Evolutionary conservation across 2,888 invertebrate species (phyloP).

Genomic region (Agrypnus murinus): DNA sequence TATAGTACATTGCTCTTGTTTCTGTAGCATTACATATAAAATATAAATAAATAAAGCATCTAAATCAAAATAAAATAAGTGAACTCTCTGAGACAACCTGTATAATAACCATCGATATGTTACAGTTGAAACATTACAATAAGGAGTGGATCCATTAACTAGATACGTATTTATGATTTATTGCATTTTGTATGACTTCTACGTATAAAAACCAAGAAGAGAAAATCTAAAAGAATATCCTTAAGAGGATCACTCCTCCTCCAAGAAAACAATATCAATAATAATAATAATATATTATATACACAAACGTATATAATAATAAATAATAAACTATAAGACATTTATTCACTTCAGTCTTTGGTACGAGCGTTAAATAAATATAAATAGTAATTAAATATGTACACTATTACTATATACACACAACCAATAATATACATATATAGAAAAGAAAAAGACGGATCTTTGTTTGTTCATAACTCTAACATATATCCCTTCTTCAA

Average conservation of each 20-base stretch:
- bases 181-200: slow-evolving; percentile 9
- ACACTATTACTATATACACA: slow-evolving; percentile 54
- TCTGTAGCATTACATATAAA: not conserved
- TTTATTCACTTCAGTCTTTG: slow-evolving; percentile 59
- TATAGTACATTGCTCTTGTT: not conserved
- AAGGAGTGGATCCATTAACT: too few species aligned
- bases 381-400: slow-evolving; percentile 54
- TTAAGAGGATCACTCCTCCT: not conserved
- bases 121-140: too few species aligned
- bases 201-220: slow-evolving; percentile 1
- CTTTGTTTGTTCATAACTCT: slow-evolving; percentile 39
- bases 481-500: slow-evolving; percentile 7
- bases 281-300: slow-evolving; percentile 15
- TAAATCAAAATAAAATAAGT: too few species aligned
- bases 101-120: too few species aligned
- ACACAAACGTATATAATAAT: slow-evolving; percentile 48
- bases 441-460: slow-evolving; percentile 42
- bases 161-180: not conserved
- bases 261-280: not conserved
- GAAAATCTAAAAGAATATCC: not conserved
- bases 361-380: slow-evolving; percentile 57
- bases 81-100: too few species aligned
- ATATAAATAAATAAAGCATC: too few species aligned
- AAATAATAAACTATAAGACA: slow-evolving; percentile 55
- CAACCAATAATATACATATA: slow-evolving; percentile 49